Evolutionary conservation across 2,113 vertebrate genomes (phyloP), one percentile per base, ranked within the genome.

Genomic region (Odocoileus virginianus): DNA sequence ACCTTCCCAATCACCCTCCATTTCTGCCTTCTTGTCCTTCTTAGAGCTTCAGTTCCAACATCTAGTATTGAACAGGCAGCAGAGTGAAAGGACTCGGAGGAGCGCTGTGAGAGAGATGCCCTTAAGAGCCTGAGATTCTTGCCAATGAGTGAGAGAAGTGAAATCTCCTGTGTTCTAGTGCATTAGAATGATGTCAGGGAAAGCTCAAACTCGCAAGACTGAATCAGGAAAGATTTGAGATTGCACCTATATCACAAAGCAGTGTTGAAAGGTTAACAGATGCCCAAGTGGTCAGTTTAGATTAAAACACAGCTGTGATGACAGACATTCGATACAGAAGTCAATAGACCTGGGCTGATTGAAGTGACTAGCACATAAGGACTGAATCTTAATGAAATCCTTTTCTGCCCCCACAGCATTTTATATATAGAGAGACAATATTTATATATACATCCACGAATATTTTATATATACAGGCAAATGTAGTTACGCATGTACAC

Each of bases 251-350:
- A 76, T 50, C 82, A 94, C 76, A 94, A 94, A 97, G 82, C 64
- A 94, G 96, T 71, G 81, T 30, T 90, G 81, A 97, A 96, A 95
- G 93, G 92, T 88, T 96, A 91, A 89, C 30, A 89, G 91, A 91
- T 94, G 67, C 83, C 83, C 95, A 74, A 86, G 50, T 57, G 89
- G 91, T 93, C 97, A 94, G 17, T 97, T 91, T 81, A 91, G 89
- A 93, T 97, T 96, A 96, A 97, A 97, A 93, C 21, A 94, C 91
- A 97, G 92, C 50, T 36, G 25, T 10, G 17, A 96, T 91, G 92
- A 98, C 97, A 97, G 93, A 89, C 86, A 76, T 96, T 97, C 95
- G 5, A 94, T 92, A 95, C 0, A 67, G 50, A 97, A 92, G 87
- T 96, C 89, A 47, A 95, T 47, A 84, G 95, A 81, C 64, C 71